These are phyloP conservation scores for Panagrolaimus sp. DNA, from an alignment of 1,140 invertebrate genomes.

Conservation along the genomic window DNA sequence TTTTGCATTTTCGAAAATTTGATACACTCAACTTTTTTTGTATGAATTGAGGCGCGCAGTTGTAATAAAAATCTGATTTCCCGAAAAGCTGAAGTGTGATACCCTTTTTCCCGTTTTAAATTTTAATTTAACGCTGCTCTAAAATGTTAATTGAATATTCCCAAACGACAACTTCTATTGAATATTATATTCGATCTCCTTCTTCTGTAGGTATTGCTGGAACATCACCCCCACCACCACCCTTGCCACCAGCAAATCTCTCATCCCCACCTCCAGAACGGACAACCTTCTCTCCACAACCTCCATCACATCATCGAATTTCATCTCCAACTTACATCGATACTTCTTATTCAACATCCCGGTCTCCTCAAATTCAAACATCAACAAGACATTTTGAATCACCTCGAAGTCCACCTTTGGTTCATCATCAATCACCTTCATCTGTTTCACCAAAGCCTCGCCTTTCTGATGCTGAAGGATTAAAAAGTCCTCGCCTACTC, in stretches of 20 bases:
- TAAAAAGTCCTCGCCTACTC: constrained; percentile 10
- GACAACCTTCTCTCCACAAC: neutral
- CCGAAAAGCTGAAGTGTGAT: too few relatives aligned
- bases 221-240: constrained; percentile 25
- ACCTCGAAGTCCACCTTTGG: constrained; percentile 35
- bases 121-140: too few relatives aligned
- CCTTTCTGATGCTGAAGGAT: constrained; percentile 2
- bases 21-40: too few relatives aligned
- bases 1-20: too few relatives aligned
- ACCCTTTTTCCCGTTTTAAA: too few relatives aligned
- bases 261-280: neutral
- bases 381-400: constrained; percentile 11
- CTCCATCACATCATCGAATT: neutral
- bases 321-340: neutral
- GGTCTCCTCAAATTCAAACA: neutral
- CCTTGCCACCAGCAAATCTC: neutral
- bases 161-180: neutral
- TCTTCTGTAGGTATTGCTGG: constrained; percentile 6
- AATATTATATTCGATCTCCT: constrained; percentile 13
- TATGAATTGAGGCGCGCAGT: too few relatives aligned
- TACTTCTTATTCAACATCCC: constrained; percentile 22
- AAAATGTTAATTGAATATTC: constrained; percentile 2
- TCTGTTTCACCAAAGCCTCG: constrained; percentile 9
- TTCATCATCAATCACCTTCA: constrained; percentile 21
- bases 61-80: too few relatives aligned